Conservation (phyloP, 2,888 invertebrate species). For the Hyalella azteca region DNA sequence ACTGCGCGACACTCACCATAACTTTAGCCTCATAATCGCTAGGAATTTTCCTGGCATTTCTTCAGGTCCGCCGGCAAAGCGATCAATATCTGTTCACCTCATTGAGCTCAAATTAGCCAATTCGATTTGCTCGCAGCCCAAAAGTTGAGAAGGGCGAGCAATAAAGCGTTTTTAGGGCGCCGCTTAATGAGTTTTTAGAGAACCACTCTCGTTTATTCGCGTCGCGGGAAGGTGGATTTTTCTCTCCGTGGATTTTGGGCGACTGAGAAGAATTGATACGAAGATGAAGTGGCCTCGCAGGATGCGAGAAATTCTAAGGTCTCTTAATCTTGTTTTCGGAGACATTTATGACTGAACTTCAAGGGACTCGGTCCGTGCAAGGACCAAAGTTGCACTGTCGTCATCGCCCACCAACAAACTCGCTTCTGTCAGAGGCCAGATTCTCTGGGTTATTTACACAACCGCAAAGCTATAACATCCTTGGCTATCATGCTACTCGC, state of each 20-base stretch:
- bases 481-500: too few species aligned
- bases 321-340: constrained; percentile 17
- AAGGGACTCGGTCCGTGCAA: neutral
- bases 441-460: too few species aligned
- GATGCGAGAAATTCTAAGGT: neutral
- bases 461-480: too few species aligned
- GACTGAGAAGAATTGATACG: constrained; percentile 11
- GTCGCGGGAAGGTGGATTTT: neutral
- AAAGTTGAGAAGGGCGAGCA: constrained; percentile 28
- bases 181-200: constrained; percentile 28
- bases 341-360: neutral
- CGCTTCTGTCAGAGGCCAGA: too few species aligned
- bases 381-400: neutral
- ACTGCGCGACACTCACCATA: too few species aligned
- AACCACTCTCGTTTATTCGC: neutral
- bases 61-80: neutral
- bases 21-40: too few species aligned
- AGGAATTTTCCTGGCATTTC: neutral
- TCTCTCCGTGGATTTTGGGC: neutral
- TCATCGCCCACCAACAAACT: too few species aligned
- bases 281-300: constrained; percentile 7
- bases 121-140: constrained; percentile 22
- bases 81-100: constrained; percentile 11
- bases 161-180: constrained; percentile 34
- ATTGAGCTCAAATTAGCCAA: constrained; percentile 31